Evolutionary conservation across 2,797 vertebrate species (phyloP).

Genomic region (Okamejei kenojei): DNA sequence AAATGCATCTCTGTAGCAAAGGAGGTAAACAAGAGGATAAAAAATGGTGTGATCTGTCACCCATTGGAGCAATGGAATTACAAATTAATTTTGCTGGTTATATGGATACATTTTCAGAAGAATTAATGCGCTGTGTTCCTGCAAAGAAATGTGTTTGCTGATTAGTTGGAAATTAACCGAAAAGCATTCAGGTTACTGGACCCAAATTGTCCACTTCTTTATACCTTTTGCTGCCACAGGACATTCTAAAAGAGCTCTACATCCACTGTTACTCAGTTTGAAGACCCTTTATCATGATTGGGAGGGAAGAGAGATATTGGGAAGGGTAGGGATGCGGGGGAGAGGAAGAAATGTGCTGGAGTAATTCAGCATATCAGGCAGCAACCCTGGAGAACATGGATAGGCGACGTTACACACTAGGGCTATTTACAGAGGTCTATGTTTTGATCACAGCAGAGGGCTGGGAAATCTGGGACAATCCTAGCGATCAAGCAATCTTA

Average conservation of each 20-base stretch:
- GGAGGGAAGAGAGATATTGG: no score
- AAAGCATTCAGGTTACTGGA: neutral
- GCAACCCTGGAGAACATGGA: no score
- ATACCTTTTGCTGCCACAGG: neutral
- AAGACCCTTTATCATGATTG: no score
- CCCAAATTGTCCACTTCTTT: neutral
- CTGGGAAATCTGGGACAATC: neutral
- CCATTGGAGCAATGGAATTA: neutral
- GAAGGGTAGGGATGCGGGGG: no score
- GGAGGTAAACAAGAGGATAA: neutral
- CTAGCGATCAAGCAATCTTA: neutral
- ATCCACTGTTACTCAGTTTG: neutral
- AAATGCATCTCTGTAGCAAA: neutral
- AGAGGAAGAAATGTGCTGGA: no score
- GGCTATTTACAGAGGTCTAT: no score
- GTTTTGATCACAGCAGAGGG: neutral
- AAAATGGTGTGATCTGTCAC: neutral
- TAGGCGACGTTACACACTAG: no score
- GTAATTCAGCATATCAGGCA: no score
- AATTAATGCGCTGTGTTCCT: neutral
- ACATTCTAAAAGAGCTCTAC: neutral
- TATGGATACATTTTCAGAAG: neutral
- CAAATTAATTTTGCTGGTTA: neutral
- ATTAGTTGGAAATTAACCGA: neutral
- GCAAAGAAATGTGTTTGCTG: neutral